Base-by-base conservation (phyloP, 2,797 vertebrate genomes). In the Atherinosoma microstoma region DNA sequence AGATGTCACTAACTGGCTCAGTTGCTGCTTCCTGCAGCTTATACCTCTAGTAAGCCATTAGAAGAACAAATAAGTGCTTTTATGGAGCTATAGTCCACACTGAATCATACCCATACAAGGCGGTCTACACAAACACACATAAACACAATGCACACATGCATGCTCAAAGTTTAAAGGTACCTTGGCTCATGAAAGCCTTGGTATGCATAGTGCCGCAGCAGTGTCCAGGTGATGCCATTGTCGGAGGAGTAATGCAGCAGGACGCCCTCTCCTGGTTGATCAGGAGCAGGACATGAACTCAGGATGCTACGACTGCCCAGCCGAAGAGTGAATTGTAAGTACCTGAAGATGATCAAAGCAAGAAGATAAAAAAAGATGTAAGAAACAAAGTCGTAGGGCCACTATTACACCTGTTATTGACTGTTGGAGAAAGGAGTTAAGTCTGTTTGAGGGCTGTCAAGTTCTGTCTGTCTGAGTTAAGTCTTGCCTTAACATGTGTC, bases 141-240 rank as follows among this genome's bases (percentile, higher is more conserved):
- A 15, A 45, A 24, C 27, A 51, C 15, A 65, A n/a, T 27, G 16
- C 36, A 49, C 10, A 20, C 51, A 67, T 24, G 69, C 49, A 61
- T 27, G 59, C 22, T 12, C 49, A 30, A n/a, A 49, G 53, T 56
- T 62, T 15, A 58, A 15, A 36, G 9, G 18, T 81, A 99, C 98
- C 98, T 97, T 87, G 98, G 98, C 85, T 99, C 98, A 0, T 99
- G 98, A 91, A 98, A 99, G 78, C 95, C 97, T 87, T 98, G 95
- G 73, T 98, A 98, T 16, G 96, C 95, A 51, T 97, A 99, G 90
- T 99, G 98, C 47, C 98, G 96, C 89, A 99, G 88, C 4, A 99
- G 94, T n/a, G 97, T 98, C 98, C 98, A 99, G 61, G 97, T 99
- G 76, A 99, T 98, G 29, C 97, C 97, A 0, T 99, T 99, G 91